These are phyloP conservation scores for Colletes collaris DNA, from an alignment of 2,888 invertebrate species.

Conservation along the genomic window DNA sequence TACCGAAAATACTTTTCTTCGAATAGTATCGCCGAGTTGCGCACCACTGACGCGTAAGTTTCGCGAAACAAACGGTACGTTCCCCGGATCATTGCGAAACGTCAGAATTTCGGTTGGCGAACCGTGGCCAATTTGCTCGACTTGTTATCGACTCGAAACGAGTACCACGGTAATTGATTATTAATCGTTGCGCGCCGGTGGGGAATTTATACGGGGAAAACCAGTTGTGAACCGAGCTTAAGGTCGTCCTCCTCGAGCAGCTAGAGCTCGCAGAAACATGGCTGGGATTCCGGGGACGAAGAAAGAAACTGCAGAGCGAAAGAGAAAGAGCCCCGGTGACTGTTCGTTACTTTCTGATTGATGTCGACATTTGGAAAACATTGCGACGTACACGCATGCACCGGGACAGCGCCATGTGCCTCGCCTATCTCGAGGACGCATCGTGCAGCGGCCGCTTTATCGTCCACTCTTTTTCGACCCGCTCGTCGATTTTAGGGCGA, in stretches of 20 bases:
- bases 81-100: background rate
- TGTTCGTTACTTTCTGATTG: constrained; percentile 71
- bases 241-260: constrained; percentile 25
- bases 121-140: constrained; percentile 27
- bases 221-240: constrained; percentile 43
- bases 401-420: constrained; percentile 53
- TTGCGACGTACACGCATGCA: constrained; percentile 48
- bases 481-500: constrained; percentile 34
- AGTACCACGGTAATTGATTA: constrained; percentile 35
- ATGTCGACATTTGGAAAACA: constrained; percentile 84
- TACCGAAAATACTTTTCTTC: too few species aligned
- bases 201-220: constrained; percentile 36
- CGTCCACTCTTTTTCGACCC: constrained; percentile 38
- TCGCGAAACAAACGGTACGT: too few species aligned
- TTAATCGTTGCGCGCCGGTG: constrained; percentile 23
- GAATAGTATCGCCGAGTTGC: too few species aligned
- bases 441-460: constrained; percentile 39
- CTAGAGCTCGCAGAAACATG: constrained; percentile 54
- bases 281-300: constrained; percentile 48
- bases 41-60: too few species aligned
- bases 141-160: background rate
- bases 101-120: constrained; percentile 16
- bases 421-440: constrained; percentile 47
- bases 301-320: constrained; percentile 26
- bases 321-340: constrained; percentile 23